A percentile compares a stretch with the other conserved stretches of the same genome.
Conservation (phyloP, 2,113 vertebrate species). For the Holacanthus passer region DNA sequence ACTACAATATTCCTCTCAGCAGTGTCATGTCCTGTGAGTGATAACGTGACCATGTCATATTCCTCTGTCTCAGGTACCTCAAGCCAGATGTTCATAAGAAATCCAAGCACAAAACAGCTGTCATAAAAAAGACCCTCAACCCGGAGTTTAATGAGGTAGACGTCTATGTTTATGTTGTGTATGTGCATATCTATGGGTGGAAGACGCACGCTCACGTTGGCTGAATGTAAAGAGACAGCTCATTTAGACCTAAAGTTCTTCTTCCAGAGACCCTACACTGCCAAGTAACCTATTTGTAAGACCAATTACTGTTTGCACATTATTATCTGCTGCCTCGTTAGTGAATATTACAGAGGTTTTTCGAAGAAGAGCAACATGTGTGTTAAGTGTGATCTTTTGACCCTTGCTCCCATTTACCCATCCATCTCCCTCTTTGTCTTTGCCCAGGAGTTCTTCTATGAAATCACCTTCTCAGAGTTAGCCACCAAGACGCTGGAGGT, state of each 20-base stretch:
- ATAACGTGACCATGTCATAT: constrained; percentile 1
- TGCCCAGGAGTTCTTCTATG: constrained; percentile 91
- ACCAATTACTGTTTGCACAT: constrained; percentile 41
- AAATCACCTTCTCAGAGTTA: constrained; percentile 87
- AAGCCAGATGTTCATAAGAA: constrained; percentile 92
- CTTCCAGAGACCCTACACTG: background rate
- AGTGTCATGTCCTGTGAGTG: background rate
- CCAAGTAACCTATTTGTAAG: constrained; percentile 2
- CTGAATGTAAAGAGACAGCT: constrained; percentile 35
- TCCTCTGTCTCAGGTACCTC: constrained; percentile 86
- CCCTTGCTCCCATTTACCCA: background rate
- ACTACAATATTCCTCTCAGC: background rate
- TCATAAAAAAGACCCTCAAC: constrained; percentile 94
- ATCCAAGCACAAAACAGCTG: constrained; percentile 92
- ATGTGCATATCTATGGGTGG: constrained; percentile 1
- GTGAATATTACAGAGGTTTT: background rate
- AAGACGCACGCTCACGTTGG: background rate
- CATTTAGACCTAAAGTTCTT: constrained; percentile 6
- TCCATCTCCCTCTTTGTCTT: background rate
- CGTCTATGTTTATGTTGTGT: constrained; percentile 22
- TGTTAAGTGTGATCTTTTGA: constrained; percentile 18
- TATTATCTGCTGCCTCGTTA: constrained; percentile 35
- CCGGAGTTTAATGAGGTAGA: constrained; percentile 93
- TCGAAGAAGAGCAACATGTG: background rate
- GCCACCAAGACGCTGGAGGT: constrained; percentile 90